A percentile compares a stretch with the other conserved stretches of the same genome.
Evolutionary conservation across 2,113 vertebrate species (phyloP).

Genomic region (Albula glossodonta): DNA sequence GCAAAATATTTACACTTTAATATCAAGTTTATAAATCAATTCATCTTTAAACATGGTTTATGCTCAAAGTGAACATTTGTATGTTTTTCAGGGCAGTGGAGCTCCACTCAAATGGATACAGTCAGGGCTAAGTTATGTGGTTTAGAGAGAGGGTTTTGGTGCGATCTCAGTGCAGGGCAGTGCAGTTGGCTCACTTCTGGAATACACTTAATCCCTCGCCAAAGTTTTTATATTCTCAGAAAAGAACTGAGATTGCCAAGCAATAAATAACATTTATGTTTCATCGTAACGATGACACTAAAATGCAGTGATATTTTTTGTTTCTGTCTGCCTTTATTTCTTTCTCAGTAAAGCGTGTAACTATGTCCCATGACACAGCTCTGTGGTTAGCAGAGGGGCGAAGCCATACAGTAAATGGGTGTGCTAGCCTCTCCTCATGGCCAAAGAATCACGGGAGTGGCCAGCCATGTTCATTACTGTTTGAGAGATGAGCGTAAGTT

Average conservation of each 20-base stretch:
- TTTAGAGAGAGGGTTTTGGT: constrained; percentile 36
- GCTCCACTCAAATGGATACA: constrained; percentile 25
- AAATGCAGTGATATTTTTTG: constrained; percentile 16
- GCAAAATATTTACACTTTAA: constrained; percentile 27
- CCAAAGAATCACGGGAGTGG: constrained; percentile 56
- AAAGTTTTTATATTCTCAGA: constrained; percentile 25
- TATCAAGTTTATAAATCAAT: not conserved
- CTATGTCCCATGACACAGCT: constrained; percentile 33
- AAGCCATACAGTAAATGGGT: constrained; percentile 35
- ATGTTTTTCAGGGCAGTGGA: constrained; percentile 31
- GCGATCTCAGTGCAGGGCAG: constrained; percentile 30
- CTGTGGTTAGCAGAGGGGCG: constrained; percentile 21
- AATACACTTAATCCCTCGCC: not conserved
- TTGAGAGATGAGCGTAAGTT: not conserved
- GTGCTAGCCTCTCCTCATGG: constrained; percentile 52
- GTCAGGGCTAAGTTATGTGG: constrained; percentile 24
- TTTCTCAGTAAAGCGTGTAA: not conserved
- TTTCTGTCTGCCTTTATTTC: constrained; percentile 22
- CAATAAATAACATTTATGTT: constrained; percentile 33
- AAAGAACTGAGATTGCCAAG: constrained; percentile 1
- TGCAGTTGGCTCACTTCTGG: constrained; percentile 33
- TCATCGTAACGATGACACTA: constrained; percentile 35
- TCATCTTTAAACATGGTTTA: constrained; percentile 9
- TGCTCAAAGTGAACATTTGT: constrained; percentile 44
- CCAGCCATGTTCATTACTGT: constrained; percentile 44